Percentiles rank a stretch among this genome's conserved stretches.
Conservation (phyloP, 2,113 vertebrate species). For the Connochaetes taurinus region DNA sequence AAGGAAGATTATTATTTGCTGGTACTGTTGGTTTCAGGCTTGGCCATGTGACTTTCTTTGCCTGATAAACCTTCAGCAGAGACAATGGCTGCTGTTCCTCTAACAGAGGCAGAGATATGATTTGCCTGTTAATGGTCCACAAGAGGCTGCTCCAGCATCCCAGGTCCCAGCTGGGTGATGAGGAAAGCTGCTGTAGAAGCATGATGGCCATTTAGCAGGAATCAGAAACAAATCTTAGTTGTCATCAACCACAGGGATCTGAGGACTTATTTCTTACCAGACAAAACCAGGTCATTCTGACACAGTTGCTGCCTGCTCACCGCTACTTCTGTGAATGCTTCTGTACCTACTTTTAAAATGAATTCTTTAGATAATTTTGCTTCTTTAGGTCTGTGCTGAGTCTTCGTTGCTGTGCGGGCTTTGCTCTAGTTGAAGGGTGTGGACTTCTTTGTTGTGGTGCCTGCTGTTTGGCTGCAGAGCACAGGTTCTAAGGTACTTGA, state of each 20-base stretch:
- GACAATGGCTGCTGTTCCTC: neutral
- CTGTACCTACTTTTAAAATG: neutral
- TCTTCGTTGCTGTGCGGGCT: rapidly evolving
- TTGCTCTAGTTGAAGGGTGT: neutral
- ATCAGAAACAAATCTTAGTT: neutral
- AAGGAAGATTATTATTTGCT: neutral
- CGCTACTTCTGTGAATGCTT: neutral
- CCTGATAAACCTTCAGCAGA: neutral
- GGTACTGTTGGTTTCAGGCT: neutral
- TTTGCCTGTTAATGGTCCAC: neutral
- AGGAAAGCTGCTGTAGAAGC: neutral
- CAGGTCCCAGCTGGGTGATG: too few relatives aligned
- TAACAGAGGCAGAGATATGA: too few relatives aligned
- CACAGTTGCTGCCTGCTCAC: neutral
- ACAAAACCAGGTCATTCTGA: neutral
- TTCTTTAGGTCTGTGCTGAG: neutral
- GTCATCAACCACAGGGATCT: neutral
- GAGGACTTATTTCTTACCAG: neutral
- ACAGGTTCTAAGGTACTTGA: neutral
- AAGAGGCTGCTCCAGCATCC: neutral
- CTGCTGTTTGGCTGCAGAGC: neutral
- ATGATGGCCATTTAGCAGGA: neutral
- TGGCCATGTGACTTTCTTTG: neutral
- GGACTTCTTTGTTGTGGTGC: neutral
- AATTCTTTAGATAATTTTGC: neutral